Evolutionary conservation across 1,140 invertebrate species (phyloP), one percentile per base, ranked within the genome.

Genomic region (Solenopsis invicta): DNA sequence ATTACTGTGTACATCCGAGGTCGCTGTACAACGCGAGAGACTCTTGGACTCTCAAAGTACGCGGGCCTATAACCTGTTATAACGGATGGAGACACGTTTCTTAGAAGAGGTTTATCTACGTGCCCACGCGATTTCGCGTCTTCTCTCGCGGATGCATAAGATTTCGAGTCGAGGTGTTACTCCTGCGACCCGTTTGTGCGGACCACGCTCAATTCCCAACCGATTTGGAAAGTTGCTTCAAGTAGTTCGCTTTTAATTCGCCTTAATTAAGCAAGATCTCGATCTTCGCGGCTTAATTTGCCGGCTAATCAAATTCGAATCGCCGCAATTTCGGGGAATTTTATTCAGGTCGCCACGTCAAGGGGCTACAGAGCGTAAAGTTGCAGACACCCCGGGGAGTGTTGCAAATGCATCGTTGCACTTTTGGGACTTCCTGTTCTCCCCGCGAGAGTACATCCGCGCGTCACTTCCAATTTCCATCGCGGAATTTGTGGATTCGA

Each of bases 41-140:
- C 54, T 59, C 52, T 12, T 41, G 66, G 50, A 45, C 45, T 45
- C 21, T 16, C 37, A 18, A 45, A 61, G 16, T 41, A 41, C 64
- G 54, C 50, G 48, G 16, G 4, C 62, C 64, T 74, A 45, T 81
- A 88, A 89, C 88, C 87, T 86, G 87, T 89, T 89, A 54, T 86
- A 88, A 89, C 88, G 69, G 77, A 71, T 54, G 50, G 86, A 88
- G 88, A 88, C 88, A 61, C 52, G 81, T 74, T 85, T 88, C 74
- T 37, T 61, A 75, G 87, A 80, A 89, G 21, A 67, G 18, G 54
- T 59, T 64, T 74, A 54, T 59, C 72, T 74, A 67, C 37, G 74
- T 76, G 56, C 64, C 78, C 86, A 72, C 80, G 66, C 72, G 72
- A 71, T 61, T 56, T 66, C 24, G n/a, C 52, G 24, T 41, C 41